These are phyloP conservation scores for Chaetops frenatus DNA, from an alignment of 2,113 vertebrate species.

Conservation along the genomic window DNA sequence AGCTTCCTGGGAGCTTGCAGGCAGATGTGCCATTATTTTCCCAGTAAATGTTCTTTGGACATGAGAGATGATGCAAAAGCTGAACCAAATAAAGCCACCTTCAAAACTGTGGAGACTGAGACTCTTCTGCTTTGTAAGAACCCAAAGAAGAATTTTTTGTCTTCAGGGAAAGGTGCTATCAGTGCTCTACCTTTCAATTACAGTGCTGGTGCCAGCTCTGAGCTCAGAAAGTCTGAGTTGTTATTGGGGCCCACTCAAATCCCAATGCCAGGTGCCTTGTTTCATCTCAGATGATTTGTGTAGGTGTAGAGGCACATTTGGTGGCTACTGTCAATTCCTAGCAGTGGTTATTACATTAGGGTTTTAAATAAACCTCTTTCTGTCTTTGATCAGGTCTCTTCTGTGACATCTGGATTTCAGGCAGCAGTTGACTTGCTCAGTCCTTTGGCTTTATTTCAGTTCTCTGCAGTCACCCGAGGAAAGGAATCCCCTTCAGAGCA, in stretches of 20 bases:
- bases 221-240: neutral
- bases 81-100: neutral
- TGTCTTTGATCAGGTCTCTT: slow-evolving; percentile 67
- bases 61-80: neutral
- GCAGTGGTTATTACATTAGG: neutral
- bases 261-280: neutral
- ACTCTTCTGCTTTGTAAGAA: neutral
- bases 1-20: neutral
- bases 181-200: neutral
- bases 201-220: neutral
- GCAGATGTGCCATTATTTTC: neutral
- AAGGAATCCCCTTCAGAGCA: slow-evolving; percentile 70
- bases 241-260: neutral
- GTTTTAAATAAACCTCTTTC: neutral
- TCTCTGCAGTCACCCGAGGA: slow-evolving; percentile 80
- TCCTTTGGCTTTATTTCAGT: slow-evolving; percentile 84
- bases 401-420: slow-evolving; percentile 68
- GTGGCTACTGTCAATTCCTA: neutral
- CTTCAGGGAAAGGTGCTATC: neutral
- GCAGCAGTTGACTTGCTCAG: slow-evolving; percentile 80
- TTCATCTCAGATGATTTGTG: neutral
- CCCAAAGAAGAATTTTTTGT: neutral
- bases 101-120: neutral
- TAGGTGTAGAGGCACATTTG: neutral
- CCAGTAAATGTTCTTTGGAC: neutral